These are phyloP conservation scores for Otis tarda DNA, from an alignment of 2,113 vertebrate species.

Conservation along the genomic window DNA sequence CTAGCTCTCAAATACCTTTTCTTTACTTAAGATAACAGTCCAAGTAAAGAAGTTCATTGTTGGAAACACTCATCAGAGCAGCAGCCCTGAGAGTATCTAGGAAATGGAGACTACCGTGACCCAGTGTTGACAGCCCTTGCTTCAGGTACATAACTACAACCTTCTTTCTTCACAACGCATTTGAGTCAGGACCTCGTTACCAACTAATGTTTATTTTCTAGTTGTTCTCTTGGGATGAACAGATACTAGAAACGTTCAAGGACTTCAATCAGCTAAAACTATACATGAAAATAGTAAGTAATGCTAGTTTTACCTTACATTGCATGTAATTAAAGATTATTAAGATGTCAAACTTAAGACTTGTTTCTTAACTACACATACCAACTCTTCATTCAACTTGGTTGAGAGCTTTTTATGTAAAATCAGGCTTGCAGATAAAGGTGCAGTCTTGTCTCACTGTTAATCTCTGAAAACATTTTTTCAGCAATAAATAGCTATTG, in stretches of 20 bases:
- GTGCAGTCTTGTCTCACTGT: not conserved
- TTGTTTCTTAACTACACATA: not conserved
- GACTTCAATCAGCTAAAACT: not conserved
- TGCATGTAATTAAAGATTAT: not conserved
- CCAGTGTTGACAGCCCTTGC: accelerated
- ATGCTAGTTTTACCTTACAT: not conserved
- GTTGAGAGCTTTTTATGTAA: not conserved
- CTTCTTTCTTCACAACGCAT: not conserved
- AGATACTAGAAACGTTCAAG: not conserved
- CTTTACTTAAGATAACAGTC: not conserved
- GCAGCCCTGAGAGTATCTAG: not conserved
- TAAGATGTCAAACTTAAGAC: not conserved
- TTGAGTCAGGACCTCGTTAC: not conserved
- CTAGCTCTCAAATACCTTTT: not conserved
- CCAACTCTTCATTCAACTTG: not conserved
- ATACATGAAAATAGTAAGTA: not conserved
- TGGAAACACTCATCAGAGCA: not conserved
- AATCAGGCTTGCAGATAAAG: not conserved
- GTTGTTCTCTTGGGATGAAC: not conserved
- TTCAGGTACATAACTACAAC: not conserved
- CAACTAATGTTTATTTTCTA: not conserved
- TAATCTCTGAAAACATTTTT: not conserved
- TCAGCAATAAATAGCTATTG: not conserved
- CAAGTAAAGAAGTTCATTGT: not conserved
- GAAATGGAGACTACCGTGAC: not conserved